phyloP scores from a whole-genome alignment of 1,140 invertebrate genomes.

The Hyposmocoma kahamanoa region DNA sequence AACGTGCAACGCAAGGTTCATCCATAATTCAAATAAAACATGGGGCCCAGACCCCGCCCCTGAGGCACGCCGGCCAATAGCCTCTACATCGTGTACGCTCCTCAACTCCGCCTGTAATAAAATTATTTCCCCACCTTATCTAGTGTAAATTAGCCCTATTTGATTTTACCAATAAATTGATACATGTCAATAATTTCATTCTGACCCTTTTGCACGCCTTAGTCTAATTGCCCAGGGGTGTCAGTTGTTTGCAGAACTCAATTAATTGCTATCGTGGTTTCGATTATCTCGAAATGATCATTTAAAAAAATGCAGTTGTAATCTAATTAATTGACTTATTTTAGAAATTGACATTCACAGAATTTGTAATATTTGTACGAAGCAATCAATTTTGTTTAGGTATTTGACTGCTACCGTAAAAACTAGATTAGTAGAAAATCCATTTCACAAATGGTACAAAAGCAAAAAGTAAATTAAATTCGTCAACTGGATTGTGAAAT shows the following conservation, averaged over 20 bases:
- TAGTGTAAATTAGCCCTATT: slow-evolving; percentile 57
- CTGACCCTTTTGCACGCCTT: slow-evolving; percentile 30
- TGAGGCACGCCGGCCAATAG: slow-evolving; percentile 58
- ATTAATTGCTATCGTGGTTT: slow-evolving; percentile 53
- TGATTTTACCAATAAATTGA: slow-evolving; percentile 56
- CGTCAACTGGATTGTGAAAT: neutral
- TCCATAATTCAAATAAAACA: slow-evolving; percentile 72
- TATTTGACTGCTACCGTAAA: slow-evolving; percentile 20
- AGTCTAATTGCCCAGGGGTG: slow-evolving; percentile 43
- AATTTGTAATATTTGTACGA: slow-evolving; percentile 19
- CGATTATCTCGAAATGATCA: slow-evolving; percentile 37
- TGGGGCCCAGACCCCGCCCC: slow-evolving; percentile 63
- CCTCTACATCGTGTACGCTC: slow-evolving; percentile 34
- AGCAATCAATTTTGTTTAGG: slow-evolving; percentile 19
- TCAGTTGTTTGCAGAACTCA: slow-evolving; percentile 49
- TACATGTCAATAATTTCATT: slow-evolving; percentile 51
- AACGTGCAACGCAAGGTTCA: slow-evolving; percentile 48
- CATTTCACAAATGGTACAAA: slow-evolving; percentile 2
- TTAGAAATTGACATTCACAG: slow-evolving; percentile 28
- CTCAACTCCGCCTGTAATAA: slow-evolving; percentile 55
- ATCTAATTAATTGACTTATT: slow-evolving; percentile 38
- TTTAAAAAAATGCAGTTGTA: slow-evolving; percentile 22
- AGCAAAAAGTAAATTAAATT: slow-evolving; percentile 10
- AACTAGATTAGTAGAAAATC: slow-evolving; percentile 17
- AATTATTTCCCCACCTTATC: slow-evolving; percentile 49